Evolutionary conservation across 2,797 vertebrate genomes (phyloP), one percentile per base, ranked within the genome.

Genomic region (Thripadectes ignobilis): DNA sequence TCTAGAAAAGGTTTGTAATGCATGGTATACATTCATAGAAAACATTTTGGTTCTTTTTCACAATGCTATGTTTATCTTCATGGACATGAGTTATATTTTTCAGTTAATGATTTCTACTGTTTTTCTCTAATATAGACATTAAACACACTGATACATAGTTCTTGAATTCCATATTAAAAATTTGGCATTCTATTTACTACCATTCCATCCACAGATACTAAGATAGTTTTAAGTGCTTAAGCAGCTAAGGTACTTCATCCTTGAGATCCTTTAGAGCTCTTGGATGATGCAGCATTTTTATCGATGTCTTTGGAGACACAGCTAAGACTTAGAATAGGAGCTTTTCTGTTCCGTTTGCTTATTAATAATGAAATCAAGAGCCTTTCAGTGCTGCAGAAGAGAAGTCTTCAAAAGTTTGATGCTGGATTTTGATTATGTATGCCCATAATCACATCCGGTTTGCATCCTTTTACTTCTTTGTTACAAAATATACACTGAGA

Each of bases 321-420:
- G 38, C n/a, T 61, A 13, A 68, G 41, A 49, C 18, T 67, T 80
- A 63, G 62, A 88, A 51, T 84, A 73, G 43, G 46, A 79, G 54
- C 66, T 89, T 84, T 96, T 91, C 46, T 78, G 26, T 88, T 91
- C 62, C 88, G 36, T 88, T 85, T 88, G 92, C 89, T 96, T 91
- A 95, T 95, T 96, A 96, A 96, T 95, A 22, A 12, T 71, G 96
- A 95, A 97, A 97, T 91, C 83, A 91, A 91, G 96, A 96, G 95
- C 95, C 92, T 96, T 97, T 97, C 95, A 96, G 96, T 92, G 29
- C 59, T 83, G 45, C 39, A 69, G 19, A 94, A 80, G 36, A 77
- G 46, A 76, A 85, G 45, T 52, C 43, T 85, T 87, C 8, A 74
- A n/a, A 94, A 83, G 55, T 52, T 78, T 59, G 30, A 55, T 66